phyloP scores from a whole-genome alignment of 2,797 vertebrate species.

The Cryptoblepharus egeriae region DNA sequence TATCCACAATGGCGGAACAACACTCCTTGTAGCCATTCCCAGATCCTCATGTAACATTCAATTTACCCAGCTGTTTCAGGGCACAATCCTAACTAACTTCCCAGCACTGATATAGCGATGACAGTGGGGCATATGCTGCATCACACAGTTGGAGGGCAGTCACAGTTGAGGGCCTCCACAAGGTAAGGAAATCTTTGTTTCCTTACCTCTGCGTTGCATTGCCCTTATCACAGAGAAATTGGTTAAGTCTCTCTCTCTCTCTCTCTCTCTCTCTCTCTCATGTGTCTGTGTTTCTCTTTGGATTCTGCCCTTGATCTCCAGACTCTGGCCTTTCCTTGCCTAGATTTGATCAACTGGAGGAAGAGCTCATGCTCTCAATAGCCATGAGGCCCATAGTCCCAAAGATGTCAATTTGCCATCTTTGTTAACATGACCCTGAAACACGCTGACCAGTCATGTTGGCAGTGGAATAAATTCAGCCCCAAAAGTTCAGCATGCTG shows the following conservation, averaged over 20 bases:
- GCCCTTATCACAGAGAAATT: too few relatives aligned
- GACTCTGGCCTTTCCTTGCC: constrained; percentile 56
- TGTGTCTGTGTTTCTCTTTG: constrained; percentile 46
- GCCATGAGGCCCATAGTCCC: constrained; percentile 30
- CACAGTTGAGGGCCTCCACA: too few relatives aligned
- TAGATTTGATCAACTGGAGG: constrained; percentile 46
- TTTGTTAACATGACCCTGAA: constrained; percentile 48
- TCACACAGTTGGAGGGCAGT: too few relatives aligned
- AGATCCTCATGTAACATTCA: constrained; percentile 52
- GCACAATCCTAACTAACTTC: too few relatives aligned
- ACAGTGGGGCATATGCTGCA: too few relatives aligned
- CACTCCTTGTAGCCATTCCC: constrained; percentile 51
- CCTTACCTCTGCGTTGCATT: too few relatives aligned
- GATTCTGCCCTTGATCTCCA: constrained; percentile 51
- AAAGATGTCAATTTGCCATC: neutral
- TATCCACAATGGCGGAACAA: constrained; percentile 60
- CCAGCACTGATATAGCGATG: too few relatives aligned
- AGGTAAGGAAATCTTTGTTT: too few relatives aligned
- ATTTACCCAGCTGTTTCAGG: neutral
- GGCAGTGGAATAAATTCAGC: constrained; percentile 42
- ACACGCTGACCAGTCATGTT: constrained; percentile 15
- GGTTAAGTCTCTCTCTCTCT: too few relatives aligned
- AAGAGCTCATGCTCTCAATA: constrained; percentile 55
- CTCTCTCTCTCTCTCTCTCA: constrained; percentile 23
- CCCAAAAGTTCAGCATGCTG: constrained; percentile 16